phyloP scores from a whole-genome alignment of 2,113 vertebrate species.

The Mormyrus iriodes region DNA sequence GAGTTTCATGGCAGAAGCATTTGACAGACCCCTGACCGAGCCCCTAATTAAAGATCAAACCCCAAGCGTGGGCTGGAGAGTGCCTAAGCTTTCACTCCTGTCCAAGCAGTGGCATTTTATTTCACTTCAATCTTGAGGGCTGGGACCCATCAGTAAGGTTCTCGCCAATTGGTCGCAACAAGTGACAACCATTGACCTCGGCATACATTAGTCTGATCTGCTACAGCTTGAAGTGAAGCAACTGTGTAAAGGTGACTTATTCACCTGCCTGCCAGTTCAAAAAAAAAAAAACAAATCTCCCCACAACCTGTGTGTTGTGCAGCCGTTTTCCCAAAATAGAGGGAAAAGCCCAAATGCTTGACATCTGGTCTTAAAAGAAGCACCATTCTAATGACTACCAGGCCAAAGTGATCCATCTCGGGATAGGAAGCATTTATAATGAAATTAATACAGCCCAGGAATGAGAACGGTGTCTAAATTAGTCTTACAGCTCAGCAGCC shows the following conservation, averaged over 20 bases:
- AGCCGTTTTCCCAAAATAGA: background rate
- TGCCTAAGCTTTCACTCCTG: conserved; percentile 34
- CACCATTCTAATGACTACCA: conserved; percentile 1
- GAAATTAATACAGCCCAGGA: background rate
- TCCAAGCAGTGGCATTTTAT: background rate
- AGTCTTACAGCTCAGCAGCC: background rate
- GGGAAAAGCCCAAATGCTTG: background rate
- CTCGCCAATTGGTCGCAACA: background rate
- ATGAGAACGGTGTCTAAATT: background rate
- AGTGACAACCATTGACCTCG: background rate
- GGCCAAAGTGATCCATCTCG: background rate
- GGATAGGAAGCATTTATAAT: background rate
- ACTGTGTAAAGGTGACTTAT: background rate
- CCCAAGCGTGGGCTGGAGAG: conserved; percentile 28
- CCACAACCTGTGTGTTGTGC: background rate
- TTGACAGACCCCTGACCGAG: conserved; percentile 17
- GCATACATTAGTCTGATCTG: background rate
- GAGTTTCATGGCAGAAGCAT: conserved; percentile 38
- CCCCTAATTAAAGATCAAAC: conserved; percentile 45
- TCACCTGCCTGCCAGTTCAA: background rate
- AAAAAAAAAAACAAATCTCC: background rate
- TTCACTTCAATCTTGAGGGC: background rate
- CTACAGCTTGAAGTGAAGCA: background rate
- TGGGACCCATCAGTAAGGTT: background rate
- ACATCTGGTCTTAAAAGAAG: conserved; percentile 8